Base-by-base conservation (phyloP, 53 echinoderm and acorn worm species). In the Echinarachnius parma region DNA sequence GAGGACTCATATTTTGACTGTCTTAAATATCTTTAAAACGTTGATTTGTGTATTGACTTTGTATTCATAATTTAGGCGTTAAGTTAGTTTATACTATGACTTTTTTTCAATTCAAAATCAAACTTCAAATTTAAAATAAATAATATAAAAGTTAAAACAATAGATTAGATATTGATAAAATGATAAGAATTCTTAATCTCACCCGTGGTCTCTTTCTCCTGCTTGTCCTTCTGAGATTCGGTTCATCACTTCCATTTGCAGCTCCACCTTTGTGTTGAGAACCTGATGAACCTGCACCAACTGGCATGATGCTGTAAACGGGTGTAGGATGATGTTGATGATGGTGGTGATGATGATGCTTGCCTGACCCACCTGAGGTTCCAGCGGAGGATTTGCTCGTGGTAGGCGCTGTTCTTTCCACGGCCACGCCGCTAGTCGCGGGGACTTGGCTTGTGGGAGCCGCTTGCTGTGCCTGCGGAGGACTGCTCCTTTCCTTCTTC, bases 201-300 rank as follows among this genome's bases (percentile, higher is more conserved):
- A 83, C 83, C 77, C 83, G 56, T 2, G 83, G 83, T 50, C 83
- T 66, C 36, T 83, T 83, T 56, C 83, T 57, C 30, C 83, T 54
- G 47, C 83, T 83, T 56, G 66, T 77, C 60, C 83, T 77, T 58
- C 83, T 44, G 47, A 66, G 66, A 46, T n/a, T n/a, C n/a, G 83
- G 83, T 53, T 83, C 68, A 42, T 78, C 74, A 72, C 39, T 72
- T 14, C 74, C 74, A 72, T 72, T 72, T 2, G 72, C 34, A 3
- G 56, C 57, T 18, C 56, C 56, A 2, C 74, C 74, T 29, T 56
- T 56, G 74, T 21, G 18, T 13, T 72, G 69, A 28, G 19, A 10
- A 33, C 27, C 13, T 31, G 50, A 50, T 29, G 49, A 44, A 29
- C 57, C 25, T 39, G 67, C 47, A 18, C 32, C 27, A 7, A 21